Evolutionary conservation across 2,797 vertebrate genomes (phyloP).

Genomic region (Dromococcyx pavoninus): DNA sequence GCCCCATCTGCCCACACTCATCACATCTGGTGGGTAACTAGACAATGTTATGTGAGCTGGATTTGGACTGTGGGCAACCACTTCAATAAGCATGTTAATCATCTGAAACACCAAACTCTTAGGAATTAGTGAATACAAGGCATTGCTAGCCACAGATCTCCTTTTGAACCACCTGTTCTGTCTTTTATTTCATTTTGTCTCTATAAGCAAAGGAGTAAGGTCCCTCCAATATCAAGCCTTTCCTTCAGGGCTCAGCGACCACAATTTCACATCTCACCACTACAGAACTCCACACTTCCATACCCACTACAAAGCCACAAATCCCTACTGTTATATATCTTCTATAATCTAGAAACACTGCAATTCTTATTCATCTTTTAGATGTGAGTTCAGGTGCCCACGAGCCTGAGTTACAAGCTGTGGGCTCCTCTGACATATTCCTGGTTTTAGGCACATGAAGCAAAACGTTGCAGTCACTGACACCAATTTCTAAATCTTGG

Average conservation of each 20-base stretch:
- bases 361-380: neutral
- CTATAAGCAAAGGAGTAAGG: neutral
- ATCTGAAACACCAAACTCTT: neutral
- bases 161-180: neutral
- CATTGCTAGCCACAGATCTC: neutral
- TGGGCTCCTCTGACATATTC: neutral
- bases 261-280: neutral
- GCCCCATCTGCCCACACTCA: fast-evolving
- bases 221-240: neutral
- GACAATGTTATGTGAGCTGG: neutral
- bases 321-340: neutral
- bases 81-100: neutral
- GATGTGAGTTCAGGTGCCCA: neutral
- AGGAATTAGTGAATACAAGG: neutral
- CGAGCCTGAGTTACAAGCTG: neutral
- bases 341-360: neutral
- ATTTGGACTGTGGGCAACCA: neutral
- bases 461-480: neutral
- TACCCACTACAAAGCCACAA: neutral
- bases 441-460: neutral
- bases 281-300: neutral
- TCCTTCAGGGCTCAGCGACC: neutral
- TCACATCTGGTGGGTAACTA: neutral
- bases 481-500: neutral
- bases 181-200: neutral